Evolutionary conservation across 1,140 invertebrate species (phyloP), one percentile per base, ranked within the genome.

Genomic region (Leptoteleia sp.): DNA sequence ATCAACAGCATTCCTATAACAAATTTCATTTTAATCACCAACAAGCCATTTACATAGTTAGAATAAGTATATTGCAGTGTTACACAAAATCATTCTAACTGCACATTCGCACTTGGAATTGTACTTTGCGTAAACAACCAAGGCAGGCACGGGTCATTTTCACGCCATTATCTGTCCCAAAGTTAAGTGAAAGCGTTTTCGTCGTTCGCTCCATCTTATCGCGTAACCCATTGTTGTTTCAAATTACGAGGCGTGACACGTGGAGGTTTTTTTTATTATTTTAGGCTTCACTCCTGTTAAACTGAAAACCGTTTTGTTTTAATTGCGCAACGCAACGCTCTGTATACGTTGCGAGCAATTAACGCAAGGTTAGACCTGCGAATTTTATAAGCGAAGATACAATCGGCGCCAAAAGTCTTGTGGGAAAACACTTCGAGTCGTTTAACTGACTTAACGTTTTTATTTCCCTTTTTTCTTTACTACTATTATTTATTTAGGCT

Each of bases 321-420:
- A 55, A 55, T 67, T 67, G 42, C 50, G 64, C 38, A 67, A 67
- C 15, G 43, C 43, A 48, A 77, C 40, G 62, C 54, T 67, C 45
- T 48, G 59, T 27, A 47, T 54, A 65, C 48, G 22, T 17, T 16
- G 47, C 15, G 16, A 47, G 45, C 45, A 67, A 55, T 67, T 47
- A 37, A 67, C 50, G 15, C 64, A 67, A 67, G 50, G 48, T 67
- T 35, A 52, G 37, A 42, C 45, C 37, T 52, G 59, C 47, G 35
- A 50, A 52, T 64, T 64, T 45, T 38, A 62, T 62, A 62, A 48
- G 19, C 43, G 12, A 22, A 25, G 40, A 59, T 45, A 62, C 59
- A 27, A 62, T 48, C 31, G 31, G 9, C 43, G 16, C 13, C 38
- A n/a, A 13, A 33, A 22, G n/a, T 59, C 35, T 43, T 12, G 13